Evolutionary conservation across 2,113 vertebrate genomes (phyloP), one percentile per base, ranked within the genome.

Genomic region (Trogon melanurus): DNA sequence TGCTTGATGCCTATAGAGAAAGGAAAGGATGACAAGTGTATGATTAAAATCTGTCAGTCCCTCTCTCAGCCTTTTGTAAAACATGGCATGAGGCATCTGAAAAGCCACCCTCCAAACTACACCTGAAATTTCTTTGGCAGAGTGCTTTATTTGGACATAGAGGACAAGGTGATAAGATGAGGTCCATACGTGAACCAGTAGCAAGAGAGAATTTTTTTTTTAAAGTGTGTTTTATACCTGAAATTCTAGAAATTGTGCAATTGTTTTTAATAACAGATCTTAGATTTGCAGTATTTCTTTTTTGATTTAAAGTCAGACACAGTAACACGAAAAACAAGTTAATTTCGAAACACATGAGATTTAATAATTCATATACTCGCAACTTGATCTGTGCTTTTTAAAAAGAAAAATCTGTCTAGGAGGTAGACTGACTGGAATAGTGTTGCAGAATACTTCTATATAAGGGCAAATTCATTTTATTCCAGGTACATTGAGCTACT

Each of bases 61-160:
- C 19, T 29, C 36, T 27, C 36, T 62, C 64, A 82, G 45, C 41
- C 50, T 80, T 96, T 27, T 74, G 57, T 88, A 61, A 82, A 69
- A 69, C 21, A 18, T 3, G 4, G 50, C 20, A 16, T 30, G 25
- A 89, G 9, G 51, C 48, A 73, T 47, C 67, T 79, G 56, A 73
- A 85, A 92, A 90, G 18, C 20, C 41, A 66, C 20, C 11, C 56
- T 60, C 82, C 75, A 89, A 90, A 69, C 23, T 65, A 82, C n/a
- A 93, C 45, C 74, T 93, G 58, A 94, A 89, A 48, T 32, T 61
- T n/a, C 34, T 89, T 50, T 80, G 62, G 70, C 21, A 48, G 66
- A 58, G 8, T 32, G 13, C 13, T 91, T 91, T 50, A 85, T n/a
- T n/a, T 69, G 60, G 67, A 79, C 29, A 13, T 0, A 88, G 11